A percentile compares a stretch with the other conserved stretches of the same genome.
Conservation (phyloP, 2,113 vertebrate species). For the Stictonetta naevosa region DNA sequence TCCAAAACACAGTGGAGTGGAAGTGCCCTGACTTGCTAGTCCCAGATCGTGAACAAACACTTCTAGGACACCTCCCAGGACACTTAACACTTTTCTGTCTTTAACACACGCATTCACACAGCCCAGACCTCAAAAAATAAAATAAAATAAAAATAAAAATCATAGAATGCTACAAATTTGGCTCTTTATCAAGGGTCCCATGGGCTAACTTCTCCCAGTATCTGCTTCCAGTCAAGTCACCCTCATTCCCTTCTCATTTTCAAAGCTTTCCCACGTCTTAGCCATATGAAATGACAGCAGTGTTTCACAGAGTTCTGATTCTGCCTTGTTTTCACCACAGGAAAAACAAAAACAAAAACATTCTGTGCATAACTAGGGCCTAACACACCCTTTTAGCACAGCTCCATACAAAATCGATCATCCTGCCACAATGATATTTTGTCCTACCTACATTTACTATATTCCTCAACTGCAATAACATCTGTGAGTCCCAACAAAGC, state of each 20-base stretch:
- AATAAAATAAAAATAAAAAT: no score
- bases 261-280: background rate
- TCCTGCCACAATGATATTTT: background rate
- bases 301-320: background rate
- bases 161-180: background rate
- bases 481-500: background rate
- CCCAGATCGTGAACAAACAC: background rate
- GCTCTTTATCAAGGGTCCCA: background rate
- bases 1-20: background rate
- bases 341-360: fast-evolving
- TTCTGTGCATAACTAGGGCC: background rate
- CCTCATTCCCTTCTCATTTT: background rate
- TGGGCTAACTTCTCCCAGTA: background rate
- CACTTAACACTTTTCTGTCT: background rate
- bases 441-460: background rate
- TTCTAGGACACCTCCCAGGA: background rate
- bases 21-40: background rate
- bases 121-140: background rate
- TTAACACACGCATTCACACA: background rate
- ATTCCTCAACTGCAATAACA: background rate
- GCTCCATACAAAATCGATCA: background rate
- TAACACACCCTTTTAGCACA: background rate
- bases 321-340: background rate
- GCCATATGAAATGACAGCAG: background rate
- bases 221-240: background rate